These are phyloP conservation scores for Capromys pilorides DNA, from an alignment of 2,797 vertebrate species.

Conservation along the genomic window DNA sequence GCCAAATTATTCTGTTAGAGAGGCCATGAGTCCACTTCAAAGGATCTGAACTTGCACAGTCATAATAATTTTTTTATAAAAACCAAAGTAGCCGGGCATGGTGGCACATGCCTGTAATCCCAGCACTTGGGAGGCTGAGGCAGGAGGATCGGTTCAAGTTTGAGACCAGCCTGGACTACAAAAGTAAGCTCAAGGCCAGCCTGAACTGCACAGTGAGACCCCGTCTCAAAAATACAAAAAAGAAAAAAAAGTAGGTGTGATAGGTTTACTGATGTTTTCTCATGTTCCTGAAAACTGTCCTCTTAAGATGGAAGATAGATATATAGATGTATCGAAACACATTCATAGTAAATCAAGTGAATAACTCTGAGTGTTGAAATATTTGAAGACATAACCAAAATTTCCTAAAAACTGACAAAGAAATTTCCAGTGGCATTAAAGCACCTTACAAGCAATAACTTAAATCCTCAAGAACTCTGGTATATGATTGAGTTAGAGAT, in stretches of 20 bases:
- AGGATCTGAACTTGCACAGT: neutral
- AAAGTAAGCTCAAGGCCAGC: too few relatives aligned
- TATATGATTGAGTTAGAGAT: neutral
- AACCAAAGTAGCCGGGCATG: constrained; percentile 23
- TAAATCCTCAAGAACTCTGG: neutral
- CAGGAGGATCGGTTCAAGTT: too few relatives aligned
- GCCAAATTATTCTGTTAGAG: neutral
- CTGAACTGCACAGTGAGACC: too few relatives aligned
- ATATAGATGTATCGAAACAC: neutral
- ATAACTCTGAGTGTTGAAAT: neutral
- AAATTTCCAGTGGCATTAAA: neutral
- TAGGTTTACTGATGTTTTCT: neutral
- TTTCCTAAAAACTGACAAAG: constrained; percentile 13
- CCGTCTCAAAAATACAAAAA: too few relatives aligned
- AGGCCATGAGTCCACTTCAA: neutral
- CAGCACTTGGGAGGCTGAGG: too few relatives aligned
- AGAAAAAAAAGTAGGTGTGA: too few relatives aligned
- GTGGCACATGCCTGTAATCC: too few relatives aligned
- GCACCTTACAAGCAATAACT: neutral
- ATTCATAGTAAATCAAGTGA: neutral
- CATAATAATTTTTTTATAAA: constrained; percentile 9
- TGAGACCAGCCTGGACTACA: too few relatives aligned
- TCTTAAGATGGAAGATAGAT: neutral
- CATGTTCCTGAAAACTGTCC: neutral
- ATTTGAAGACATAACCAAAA: neutral